phyloP scores from a whole-genome alignment of 1,140 invertebrate genomes.

The Hycleus cichorii region DNA sequence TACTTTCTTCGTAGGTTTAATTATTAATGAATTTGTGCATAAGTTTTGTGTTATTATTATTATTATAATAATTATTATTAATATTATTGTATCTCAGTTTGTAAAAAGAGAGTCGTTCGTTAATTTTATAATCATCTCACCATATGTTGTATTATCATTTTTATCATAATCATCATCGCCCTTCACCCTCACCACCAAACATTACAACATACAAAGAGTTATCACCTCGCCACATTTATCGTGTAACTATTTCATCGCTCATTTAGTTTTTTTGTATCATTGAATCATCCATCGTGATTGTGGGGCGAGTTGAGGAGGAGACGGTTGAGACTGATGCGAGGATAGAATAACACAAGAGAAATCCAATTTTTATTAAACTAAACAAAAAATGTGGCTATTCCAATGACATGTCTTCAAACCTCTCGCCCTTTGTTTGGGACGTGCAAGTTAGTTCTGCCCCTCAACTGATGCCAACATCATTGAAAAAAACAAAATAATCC shows the following conservation, averaged over 20 bases:
- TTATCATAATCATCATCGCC: conserved; percentile 13
- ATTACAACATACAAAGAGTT: background rate
- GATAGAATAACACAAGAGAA: no score
- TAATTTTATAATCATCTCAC: conserved; percentile 13
- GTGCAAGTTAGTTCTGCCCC: conserved; percentile 30
- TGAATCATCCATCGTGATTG: conserved; percentile 5
- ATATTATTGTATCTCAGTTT: conserved; percentile 35
- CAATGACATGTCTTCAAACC: conserved; percentile 4
- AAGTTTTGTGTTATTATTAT: conserved; percentile 34
- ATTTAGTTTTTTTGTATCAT: conserved; percentile 16
- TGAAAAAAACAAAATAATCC: background rate
- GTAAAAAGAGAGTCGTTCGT: conserved; percentile 16
- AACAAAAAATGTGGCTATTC: background rate
- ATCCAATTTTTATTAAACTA: background rate
- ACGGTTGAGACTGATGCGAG: conserved; percentile 33
- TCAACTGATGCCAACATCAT: conserved; percentile 13
- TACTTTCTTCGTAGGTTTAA: conserved; percentile 40
- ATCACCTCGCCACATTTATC: background rate
- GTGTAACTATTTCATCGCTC: background rate
- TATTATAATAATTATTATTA: background rate
- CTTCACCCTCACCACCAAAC: conserved; percentile 19
- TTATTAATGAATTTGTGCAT: conserved; percentile 39
- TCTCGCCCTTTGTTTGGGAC: conserved; percentile 17
- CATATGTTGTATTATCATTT: conserved; percentile 3
- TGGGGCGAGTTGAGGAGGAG: conserved; percentile 26